Conservation (phyloP, 2,888 invertebrate genomes). For the Acleris laterana region DNA sequence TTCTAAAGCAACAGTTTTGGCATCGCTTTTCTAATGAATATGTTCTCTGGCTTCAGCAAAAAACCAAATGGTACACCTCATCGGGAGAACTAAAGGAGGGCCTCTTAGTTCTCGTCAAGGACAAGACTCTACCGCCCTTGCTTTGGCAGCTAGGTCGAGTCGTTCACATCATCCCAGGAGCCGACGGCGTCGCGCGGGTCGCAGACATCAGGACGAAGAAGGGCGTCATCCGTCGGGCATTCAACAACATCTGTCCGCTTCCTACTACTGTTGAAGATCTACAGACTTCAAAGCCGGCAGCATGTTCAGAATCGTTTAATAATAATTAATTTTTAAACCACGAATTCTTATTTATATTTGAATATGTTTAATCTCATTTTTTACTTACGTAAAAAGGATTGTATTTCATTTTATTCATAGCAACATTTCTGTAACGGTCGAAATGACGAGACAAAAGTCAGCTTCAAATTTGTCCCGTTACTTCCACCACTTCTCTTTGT, state of each 20-base stretch:
- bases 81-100: constrained; percentile 26
- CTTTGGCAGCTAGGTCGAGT: constrained; percentile 41
- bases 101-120: constrained; percentile 38
- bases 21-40: too few species aligned
- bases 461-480: too few species aligned
- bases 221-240: constrained; percentile 32
- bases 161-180: constrained; percentile 23
- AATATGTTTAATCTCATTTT: too few species aligned
- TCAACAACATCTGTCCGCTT: constrained; percentile 24
- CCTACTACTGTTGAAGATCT: too few species aligned
- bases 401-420: too few species aligned
- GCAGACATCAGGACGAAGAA: constrained; percentile 32
- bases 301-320: neutral
- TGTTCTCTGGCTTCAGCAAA: constrained; percentile 4
- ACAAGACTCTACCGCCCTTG: constrained; percentile 38
- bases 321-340: too few species aligned
- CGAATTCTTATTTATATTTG: neutral
- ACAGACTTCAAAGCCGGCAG: too few species aligned
- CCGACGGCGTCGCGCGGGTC: constrained; percentile 39
- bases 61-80: constrained; percentile 36
- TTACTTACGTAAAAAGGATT: too few species aligned
- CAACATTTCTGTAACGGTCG: too few species aligned
- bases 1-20: too few species aligned
- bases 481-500: too few species aligned
- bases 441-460: too few species aligned